Evolutionary conservation across 2,797 vertebrate species (phyloP).

Genomic region (Carduelis carduelis): DNA sequence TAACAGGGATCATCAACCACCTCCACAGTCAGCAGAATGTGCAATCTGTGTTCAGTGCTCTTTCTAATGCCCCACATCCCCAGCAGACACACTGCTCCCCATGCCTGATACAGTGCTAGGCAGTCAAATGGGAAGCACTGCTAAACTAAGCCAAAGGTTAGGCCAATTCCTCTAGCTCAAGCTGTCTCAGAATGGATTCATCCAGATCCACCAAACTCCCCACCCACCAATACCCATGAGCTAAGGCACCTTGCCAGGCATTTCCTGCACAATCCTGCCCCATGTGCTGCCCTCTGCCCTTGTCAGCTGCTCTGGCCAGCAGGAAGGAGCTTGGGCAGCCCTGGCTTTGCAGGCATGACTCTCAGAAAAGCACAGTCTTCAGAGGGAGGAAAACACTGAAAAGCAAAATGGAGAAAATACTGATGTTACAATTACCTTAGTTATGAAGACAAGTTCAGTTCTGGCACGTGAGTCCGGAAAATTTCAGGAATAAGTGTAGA

Average conservation of each 20-base stretch:
- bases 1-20: not conserved
- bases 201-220: not conserved
- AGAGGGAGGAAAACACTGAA: not conserved
- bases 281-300: rapidly evolving
- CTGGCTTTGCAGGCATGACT: not conserved
- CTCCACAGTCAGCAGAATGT: not conserved
- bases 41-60: not conserved
- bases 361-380: rapidly evolving
- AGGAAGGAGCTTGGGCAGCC: rapidly evolving
- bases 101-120: rapidly evolving
- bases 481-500: not conserved
- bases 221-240: not conserved
- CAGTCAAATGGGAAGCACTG: not conserved
- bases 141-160: not conserved
- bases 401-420: not conserved
- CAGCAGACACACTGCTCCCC: not conserved
- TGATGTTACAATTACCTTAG: not conserved
- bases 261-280: not conserved
- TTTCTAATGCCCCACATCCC: not conserved
- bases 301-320: not conserved
- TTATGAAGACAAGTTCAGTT: not conserved
- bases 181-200: not conserved
- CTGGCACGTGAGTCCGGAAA: not conserved
- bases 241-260: not conserved
- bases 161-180: not conserved